A percentile compares a stretch with the other conserved stretches of the same genome.
Conservation (phyloP, 2,113 vertebrate species). For the Toxotes jaculatrix region DNA sequence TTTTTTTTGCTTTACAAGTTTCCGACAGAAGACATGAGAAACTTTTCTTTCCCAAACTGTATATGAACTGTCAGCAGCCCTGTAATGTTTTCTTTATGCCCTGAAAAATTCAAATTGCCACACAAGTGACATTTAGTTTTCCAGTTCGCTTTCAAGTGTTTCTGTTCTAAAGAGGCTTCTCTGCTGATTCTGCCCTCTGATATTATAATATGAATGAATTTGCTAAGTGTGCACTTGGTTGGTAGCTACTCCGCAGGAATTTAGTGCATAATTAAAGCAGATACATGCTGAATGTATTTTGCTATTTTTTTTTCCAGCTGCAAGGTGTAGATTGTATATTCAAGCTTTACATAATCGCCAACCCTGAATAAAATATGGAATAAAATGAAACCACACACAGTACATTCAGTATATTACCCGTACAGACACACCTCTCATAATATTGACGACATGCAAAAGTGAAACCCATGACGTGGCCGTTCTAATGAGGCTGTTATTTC, state of each 20-base stretch:
- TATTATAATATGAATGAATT: not conserved
- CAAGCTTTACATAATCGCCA: constrained; percentile 13
- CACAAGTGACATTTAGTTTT: not conserved
- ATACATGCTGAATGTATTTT: not conserved
- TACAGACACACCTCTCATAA: not conserved
- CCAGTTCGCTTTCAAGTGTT: not conserved
- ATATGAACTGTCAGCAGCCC: constrained; percentile 10
- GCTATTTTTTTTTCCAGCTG: not conserved
- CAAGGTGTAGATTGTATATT: constrained; percentile 8
- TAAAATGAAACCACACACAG: not conserved
- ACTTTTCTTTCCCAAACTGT: not conserved
- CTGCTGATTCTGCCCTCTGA: constrained; percentile 8
- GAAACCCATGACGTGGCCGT: constrained; percentile 37
- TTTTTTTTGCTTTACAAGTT: not conserved
- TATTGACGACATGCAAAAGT: constrained; percentile 7
- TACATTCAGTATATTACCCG: not conserved
- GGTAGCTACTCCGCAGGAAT: constrained; percentile 4
- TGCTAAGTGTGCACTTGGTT: constrained; percentile 10
- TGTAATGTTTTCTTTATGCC: not conserved
- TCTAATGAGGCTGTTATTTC: constrained; percentile 69
- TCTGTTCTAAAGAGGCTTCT: not conserved
- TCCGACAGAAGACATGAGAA: not conserved
- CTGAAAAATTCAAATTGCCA: not conserved
- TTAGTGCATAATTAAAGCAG: constrained; percentile 24
- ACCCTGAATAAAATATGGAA: not conserved